Conservation (phyloP, 2,888 invertebrate genomes). For the Limnephilus rhombicus region DNA sequence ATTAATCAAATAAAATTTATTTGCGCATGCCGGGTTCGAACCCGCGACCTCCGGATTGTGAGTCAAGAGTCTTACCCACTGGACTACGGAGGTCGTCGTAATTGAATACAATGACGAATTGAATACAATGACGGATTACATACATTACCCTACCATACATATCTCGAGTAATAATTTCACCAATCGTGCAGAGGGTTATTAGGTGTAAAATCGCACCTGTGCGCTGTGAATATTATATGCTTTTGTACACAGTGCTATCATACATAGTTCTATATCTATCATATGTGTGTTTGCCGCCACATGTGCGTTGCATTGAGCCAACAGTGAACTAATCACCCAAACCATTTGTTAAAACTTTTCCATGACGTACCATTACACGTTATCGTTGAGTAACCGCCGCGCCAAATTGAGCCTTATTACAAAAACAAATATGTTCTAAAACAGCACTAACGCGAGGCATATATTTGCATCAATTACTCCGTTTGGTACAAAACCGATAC, state of each 20-base stretch:
- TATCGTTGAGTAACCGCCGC: background rate
- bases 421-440: constrained; percentile 6
- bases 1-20: too few relatives aligned
- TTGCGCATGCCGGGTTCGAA: too few relatives aligned
- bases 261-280: background rate
- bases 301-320: background rate
- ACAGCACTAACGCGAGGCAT: background rate
- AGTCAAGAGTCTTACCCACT: too few relatives aligned
- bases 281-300: background rate
- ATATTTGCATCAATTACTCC: constrained; percentile 22
- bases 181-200: too few relatives aligned
- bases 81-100: too few relatives aligned
- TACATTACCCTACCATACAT: too few relatives aligned
- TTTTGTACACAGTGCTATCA: background rate
- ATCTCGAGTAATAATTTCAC: too few relatives aligned
- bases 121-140: too few relatives aligned
- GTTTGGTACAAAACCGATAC: constrained; percentile 38
- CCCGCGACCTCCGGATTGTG: too few relatives aligned
- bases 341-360: constrained; percentile 5
- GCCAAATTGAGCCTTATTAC: constrained; percentile 14
- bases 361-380: constrained; percentile 19
- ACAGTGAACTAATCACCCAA: background rate
- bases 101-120: too few relatives aligned
- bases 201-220: background rate
- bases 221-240: background rate